Base-by-base conservation (phyloP, 2,113 vertebrate species). In the Turnix velox region DNA sequence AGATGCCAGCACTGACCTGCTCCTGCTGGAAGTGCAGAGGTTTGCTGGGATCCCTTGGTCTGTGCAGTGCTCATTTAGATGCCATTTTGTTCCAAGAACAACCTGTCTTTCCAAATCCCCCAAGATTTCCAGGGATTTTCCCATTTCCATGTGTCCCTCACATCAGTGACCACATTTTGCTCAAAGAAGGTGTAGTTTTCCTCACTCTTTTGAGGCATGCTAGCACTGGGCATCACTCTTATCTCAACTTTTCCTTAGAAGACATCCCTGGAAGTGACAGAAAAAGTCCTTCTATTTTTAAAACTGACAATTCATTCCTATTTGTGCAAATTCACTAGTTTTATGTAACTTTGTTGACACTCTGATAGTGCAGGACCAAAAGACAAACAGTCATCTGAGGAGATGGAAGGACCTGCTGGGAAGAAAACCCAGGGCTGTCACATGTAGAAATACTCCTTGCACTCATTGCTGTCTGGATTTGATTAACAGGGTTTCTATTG, bases 21-120 rank as follows among this genome's bases (percentile, higher is more conserved):
- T 68, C 39, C 62, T 4, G 0, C 30, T 0, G 2, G 61, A 42
- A 37, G 37, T 1, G 6, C 27, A 10, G 23, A 31, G 11, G 4
- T 5, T 63, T 52, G 7, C 45, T 59, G 30, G 12, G 8, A 37
- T 16, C 9, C 39, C 63, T 37, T 15, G 58, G 8, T 8, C 30
- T 30, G 18, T 15, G 8, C 59, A 23, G 5, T 46, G 12, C 58
- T 61, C 35, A 2, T 10, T 78, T 18, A 66, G 10, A 42, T 62
- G 12, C 10, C 9, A 2, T 54, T 79, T 25, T n/a, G 6, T 17
- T 63, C 33, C 33, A 37, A 10, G 30, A 72, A 23, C 35, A 55
- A 20, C 10, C 23, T n/a, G 27, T 5, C 25, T 39, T 68, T 23
- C 35, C 40, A 51, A 54, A 31, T 12, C 9, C 35, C 8, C 43